Base-by-base conservation (phyloP, 2,113 vertebrate species). In the Bettongia penicillata region DNA sequence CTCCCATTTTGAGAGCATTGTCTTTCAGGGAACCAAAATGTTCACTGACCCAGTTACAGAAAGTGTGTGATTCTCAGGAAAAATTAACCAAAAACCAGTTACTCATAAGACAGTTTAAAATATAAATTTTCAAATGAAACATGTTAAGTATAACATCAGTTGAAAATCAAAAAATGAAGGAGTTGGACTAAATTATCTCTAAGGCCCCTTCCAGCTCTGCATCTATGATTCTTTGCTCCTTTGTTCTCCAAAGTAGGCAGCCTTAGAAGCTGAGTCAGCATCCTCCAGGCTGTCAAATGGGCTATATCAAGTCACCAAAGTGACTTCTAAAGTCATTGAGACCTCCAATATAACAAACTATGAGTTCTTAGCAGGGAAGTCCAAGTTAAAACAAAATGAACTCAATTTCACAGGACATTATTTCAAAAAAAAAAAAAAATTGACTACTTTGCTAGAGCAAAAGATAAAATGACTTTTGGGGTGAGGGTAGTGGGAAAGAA, bases 41-140 rank as follows among this genome's bases (percentile, higher is more conserved):
- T 92, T 96, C 94, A 97, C n/a, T 96, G 94, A 92, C 91, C 96
- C 92, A 94, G 43, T 96, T 95, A 95, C n/a, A 92, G 68, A 96
- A 97, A 68, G 68, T 53, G 0, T 90, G 9, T 92, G 25, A 94
- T 95, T 95, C 90, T 48, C 89, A 94, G 14, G 53, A 57, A 77
- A 94, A 95, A 89, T 94, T 51, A 95, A 93, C 53, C 25, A 77
- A 52, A 10, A 92, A 26, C 53, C 37, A 43, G 16, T 84, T 92
- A 90, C 53, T 95, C 84, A 47, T 94, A 94, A 91, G 16, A 48
- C 93, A 90, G 22, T 91, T 96, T 48, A 61, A 93, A 93, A 91
- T 55, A 93, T 91, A 95, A 51, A 43, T 95, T 91, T 93, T 90
- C 6, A 94, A 5, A 31, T 94, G n/a, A 92, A 96, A 95, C 55